phyloP scores from a whole-genome alignment of 2,888 invertebrate species.

The Oscheius myriophilus region DNA sequence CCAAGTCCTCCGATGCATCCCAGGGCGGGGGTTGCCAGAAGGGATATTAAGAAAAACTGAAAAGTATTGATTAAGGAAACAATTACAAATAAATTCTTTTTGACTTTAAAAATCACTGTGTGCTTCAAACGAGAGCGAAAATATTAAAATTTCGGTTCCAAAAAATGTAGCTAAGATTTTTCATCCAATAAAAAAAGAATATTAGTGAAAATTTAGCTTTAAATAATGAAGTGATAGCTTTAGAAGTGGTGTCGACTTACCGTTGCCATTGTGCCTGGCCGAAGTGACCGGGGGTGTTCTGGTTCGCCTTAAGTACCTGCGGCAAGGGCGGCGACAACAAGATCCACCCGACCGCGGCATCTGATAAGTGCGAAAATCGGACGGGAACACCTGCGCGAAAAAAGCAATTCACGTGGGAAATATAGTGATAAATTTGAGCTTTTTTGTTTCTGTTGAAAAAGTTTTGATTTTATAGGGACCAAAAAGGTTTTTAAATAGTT shows the following conservation, averaged over 20 bases:
- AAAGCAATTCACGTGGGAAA: too few relatives aligned
- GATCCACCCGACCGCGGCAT: slow-evolving; percentile 20
- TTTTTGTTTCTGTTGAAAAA: too few relatives aligned
- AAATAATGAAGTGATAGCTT: neutral
- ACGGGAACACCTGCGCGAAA: slow-evolving; percentile 26
- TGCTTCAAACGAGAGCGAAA: neutral
- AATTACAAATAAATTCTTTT: neutral
- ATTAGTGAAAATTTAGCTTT: neutral
- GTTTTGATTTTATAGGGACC: too few relatives aligned
- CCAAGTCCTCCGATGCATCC: slow-evolving; percentile 48
- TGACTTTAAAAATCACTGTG: neutral
- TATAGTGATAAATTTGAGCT: too few relatives aligned
- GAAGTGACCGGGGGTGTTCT: slow-evolving; percentile 27
- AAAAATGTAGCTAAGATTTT: too few relatives aligned
- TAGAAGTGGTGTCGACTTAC: slow-evolving; percentile 18
- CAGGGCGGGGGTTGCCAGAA: slow-evolving; percentile 43
- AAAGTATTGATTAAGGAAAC: slow-evolving; percentile 15
- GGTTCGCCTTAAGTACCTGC: slow-evolving; percentile 29
- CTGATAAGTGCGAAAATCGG: slow-evolving; percentile 30
- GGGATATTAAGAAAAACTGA: slow-evolving; percentile 45
- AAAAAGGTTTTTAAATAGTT: too few relatives aligned
- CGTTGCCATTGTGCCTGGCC: slow-evolving; percentile 27
- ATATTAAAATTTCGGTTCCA: too few relatives aligned
- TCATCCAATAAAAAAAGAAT: neutral
- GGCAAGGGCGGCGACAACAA: slow-evolving; percentile 27